Percentiles rank a stretch among this genome's conserved stretches.
phyloP scores from a whole-genome alignment of 2,888 invertebrate genomes.

The Orchesella flavescens region DNA sequence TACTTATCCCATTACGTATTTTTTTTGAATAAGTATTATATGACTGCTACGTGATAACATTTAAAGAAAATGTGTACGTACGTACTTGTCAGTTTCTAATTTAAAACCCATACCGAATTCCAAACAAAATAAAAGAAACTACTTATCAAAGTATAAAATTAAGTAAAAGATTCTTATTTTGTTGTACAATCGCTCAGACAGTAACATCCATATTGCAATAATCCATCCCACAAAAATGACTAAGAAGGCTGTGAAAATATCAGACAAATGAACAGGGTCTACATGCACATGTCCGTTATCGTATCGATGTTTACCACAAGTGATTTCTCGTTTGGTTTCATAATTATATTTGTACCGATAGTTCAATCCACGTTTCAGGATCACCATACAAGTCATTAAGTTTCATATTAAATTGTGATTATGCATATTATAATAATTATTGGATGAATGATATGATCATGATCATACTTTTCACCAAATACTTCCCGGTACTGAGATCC shows the following conservation, averaged over 20 bases:
- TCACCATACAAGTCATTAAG: no score
- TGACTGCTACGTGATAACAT: no score
- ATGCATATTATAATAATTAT: no score
- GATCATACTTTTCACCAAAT: conserved; percentile 63
- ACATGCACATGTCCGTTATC: not conserved
- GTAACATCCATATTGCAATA: conserved; percentile 2
- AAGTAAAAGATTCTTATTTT: conserved; percentile 12
- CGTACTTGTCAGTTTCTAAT: no score
- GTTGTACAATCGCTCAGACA: conserved; percentile 30
- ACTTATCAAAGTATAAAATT: no score
- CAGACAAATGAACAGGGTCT: conserved; percentile 52
- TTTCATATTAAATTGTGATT: no score
- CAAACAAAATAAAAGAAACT: no score
- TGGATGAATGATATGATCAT: no score
- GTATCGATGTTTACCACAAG: conserved; percentile 35
- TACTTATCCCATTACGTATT: no score
- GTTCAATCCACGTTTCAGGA: conserved; percentile 63
- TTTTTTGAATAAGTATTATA: no score
- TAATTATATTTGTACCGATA: conserved; percentile 42
- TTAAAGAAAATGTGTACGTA: no score
- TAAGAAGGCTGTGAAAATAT: conserved; percentile 59
- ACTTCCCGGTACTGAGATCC: conserved; percentile 61
- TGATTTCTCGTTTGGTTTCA: conserved; percentile 32
- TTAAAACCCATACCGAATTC: no score
- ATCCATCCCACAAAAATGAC: conserved; percentile 51